phyloP scores from a whole-genome alignment of 2,888 invertebrate species.

The Timema cristinae region DNA sequence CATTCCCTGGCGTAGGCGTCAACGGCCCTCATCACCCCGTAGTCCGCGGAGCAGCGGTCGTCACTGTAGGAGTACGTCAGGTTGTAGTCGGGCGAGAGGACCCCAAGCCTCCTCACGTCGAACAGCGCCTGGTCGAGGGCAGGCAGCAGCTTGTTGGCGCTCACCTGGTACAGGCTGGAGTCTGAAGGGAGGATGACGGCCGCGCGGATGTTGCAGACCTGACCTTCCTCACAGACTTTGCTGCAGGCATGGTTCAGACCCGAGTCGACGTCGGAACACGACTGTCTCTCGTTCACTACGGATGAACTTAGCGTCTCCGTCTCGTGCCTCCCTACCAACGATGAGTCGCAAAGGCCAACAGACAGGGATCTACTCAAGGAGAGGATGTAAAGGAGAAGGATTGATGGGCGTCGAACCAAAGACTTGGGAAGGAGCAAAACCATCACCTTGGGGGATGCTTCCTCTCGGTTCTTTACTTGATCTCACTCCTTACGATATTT shows the following conservation, averaged over 20 bases:
- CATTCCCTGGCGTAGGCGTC: conserved; percentile 50
- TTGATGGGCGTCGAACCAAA: no score
- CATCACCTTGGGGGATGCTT: no score
- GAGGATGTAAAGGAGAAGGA: no score
- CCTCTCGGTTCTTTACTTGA: no score
- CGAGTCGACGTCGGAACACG: conserved; percentile 7
- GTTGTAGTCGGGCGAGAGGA: conserved; percentile 56
- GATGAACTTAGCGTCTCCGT: neutral
- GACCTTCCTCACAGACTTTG: neutral
- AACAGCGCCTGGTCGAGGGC: conserved; percentile 59
- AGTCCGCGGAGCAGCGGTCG: conserved; percentile 69
- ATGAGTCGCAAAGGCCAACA: no score
- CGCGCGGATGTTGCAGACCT: conserved; percentile 44
- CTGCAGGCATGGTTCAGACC: neutral
- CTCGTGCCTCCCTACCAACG: no score
- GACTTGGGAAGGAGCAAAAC: no score
- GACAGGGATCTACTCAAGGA: no score
- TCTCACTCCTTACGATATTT: no score
- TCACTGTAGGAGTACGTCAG: conserved; percentile 62
- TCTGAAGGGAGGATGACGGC: conserved; percentile 63
- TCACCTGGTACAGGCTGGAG: conserved; percentile 34
- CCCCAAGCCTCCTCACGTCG: conserved; percentile 48
- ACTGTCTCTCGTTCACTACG: neutral
- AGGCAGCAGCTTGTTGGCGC: conserved; percentile 48
- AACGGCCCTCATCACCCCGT: conserved; percentile 65